phyloP scores from a whole-genome alignment of 2,797 vertebrate species.

The Hypotaenidia philippensis region DNA sequence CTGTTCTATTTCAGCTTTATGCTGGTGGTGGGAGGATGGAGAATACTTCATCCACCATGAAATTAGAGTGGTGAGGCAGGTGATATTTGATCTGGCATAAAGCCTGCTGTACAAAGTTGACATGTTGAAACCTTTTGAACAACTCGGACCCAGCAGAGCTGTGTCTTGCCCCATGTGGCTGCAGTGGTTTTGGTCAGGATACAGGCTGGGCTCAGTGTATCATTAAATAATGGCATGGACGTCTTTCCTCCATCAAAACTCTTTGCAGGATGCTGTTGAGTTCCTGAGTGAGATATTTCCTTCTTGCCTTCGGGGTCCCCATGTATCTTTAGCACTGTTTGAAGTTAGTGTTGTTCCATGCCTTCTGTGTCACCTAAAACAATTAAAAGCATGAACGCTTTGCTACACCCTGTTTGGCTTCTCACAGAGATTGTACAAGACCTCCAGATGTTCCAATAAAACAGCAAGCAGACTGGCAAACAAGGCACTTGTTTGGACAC shows the following conservation, averaged over 20 bases:
- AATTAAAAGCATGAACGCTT: background rate
- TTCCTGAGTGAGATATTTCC: background rate
- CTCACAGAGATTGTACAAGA: background rate
- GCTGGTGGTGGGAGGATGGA: background rate
- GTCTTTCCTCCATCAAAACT: background rate
- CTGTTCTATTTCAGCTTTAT: background rate
- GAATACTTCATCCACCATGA: background rate
- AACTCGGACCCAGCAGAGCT: background rate
- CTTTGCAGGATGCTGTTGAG: background rate
- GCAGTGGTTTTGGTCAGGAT: background rate
- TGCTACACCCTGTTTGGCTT: background rate
- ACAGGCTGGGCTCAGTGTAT: background rate
- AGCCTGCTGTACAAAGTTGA: background rate
- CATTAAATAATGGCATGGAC: background rate
- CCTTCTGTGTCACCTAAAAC: background rate
- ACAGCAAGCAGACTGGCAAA: background rate
- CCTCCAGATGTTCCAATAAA: background rate
- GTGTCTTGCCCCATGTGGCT: background rate
- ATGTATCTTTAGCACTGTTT: background rate
- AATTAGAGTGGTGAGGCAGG: background rate
- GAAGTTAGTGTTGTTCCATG: background rate
- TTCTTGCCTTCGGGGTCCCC: background rate
- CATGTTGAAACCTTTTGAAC: background rate
- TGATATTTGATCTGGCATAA: background rate
- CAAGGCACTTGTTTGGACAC: background rate